These are phyloP conservation scores for Cataglyphis rosenhaueri DNA, from an alignment of 2,888 invertebrate species.

Conservation along the genomic window DNA sequence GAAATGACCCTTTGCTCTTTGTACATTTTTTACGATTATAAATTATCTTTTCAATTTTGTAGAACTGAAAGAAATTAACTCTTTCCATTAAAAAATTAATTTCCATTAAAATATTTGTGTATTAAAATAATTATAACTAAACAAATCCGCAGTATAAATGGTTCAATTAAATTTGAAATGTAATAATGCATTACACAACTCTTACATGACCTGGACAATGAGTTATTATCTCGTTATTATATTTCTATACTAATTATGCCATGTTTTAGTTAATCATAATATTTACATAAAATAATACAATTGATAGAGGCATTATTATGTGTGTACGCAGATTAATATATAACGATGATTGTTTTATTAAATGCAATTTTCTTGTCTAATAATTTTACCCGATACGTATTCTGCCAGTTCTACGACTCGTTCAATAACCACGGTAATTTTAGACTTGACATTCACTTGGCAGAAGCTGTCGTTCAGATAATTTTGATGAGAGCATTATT, in stretches of 20 bases:
- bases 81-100: neutral
- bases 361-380: conserved; percentile 10
- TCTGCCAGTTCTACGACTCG: conserved; percentile 15
- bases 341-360: neutral
- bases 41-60: neutral
- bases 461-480: conserved; percentile 76
- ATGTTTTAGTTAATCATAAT: conserved; percentile 17
- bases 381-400: neutral
- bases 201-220: neutral
- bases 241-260: conserved; percentile 29
- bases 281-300: conserved; percentile 34
- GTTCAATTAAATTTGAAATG: conserved; percentile 1
- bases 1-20: neutral
- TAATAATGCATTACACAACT: neutral
- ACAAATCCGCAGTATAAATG: neutral
- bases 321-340: neutral
- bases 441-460: conserved; percentile 65
- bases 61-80: neutral
- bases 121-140: neutral
- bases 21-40: neutral
- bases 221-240: conserved; percentile 8
- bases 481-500: conserved; percentile 78
- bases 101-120: too few relatives aligned
- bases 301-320: neutral
- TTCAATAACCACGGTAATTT: conserved; percentile 73